Percentiles rank a stretch among this genome's conserved stretches.
phyloP scores from a whole-genome alignment of 2,113 vertebrate species.

The Coreoperca whiteheadi region DNA sequence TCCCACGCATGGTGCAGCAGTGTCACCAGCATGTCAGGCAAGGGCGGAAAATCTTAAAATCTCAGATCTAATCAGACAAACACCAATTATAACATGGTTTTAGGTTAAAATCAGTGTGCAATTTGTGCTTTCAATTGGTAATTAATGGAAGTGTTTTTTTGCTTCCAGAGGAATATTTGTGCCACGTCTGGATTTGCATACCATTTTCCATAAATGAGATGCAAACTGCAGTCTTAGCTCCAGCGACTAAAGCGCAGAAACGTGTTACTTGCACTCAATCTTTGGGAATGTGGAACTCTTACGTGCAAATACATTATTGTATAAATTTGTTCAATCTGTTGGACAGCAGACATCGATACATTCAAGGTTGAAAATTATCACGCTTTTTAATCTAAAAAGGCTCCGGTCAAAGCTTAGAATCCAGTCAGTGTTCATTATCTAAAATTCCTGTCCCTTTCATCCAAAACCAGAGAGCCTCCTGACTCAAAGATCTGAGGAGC shows the following conservation, averaged over 20 bases:
- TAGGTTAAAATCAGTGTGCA: constrained; percentile 36
- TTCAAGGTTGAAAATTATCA: constrained; percentile 25
- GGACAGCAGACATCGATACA: constrained; percentile 55
- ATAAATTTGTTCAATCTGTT: constrained; percentile 27
- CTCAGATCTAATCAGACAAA: constrained; percentile 6
- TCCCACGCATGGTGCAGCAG: background rate
- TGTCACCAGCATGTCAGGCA: background rate
- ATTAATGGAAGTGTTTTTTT: background rate
- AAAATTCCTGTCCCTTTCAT: background rate
- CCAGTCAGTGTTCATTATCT: constrained; percentile 28
- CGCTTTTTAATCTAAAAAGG: constrained; percentile 1
- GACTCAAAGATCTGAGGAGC: constrained; percentile 65
- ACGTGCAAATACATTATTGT: constrained; percentile 60
- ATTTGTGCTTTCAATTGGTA: constrained; percentile 8
- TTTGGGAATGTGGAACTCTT: constrained; percentile 8
- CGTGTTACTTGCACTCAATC: constrained; percentile 1
- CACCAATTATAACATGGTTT: constrained; percentile 10
- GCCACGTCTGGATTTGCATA: background rate
- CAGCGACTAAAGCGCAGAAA: background rate
- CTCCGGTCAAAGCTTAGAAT: constrained; percentile 43
- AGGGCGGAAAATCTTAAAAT: background rate
- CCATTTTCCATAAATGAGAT: constrained; percentile 1
- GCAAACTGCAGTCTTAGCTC: constrained; percentile 10
- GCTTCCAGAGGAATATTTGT: background rate
- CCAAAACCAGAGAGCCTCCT: background rate